A percentile compares a stretch with the other conserved stretches of the same genome.
These are phyloP conservation scores for Mesocricetus auratus DNA, from an alignment of 2,113 vertebrate genomes.

Conservation along the genomic window DNA sequence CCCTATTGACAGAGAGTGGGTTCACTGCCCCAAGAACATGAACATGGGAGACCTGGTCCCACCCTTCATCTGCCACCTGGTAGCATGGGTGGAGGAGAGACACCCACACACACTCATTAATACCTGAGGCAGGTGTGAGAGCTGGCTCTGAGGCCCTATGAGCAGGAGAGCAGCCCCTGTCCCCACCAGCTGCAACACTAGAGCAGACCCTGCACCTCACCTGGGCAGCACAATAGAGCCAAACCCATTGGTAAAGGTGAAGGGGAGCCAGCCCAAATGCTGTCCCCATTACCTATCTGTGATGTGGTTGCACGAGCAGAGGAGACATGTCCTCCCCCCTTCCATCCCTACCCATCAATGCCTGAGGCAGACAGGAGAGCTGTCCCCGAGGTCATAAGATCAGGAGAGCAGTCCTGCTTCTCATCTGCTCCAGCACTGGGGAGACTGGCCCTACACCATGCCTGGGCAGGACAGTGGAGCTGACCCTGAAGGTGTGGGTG, in stretches of 20 bases:
- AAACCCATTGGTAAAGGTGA: no score
- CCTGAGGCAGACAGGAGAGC: neutral
- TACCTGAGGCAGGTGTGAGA: no score
- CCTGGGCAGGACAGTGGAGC: neutral
- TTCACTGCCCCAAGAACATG: no score
- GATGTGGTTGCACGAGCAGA: neutral
- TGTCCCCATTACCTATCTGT: neutral
- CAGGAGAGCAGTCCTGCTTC: neutral
- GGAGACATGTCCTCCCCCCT: neutral
- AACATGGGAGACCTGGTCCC: no score
- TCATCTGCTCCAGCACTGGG: neutral
- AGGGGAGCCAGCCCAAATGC: no score
- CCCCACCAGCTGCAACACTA: no score
- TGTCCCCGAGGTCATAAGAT: neutral
- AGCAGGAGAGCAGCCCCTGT: no score
- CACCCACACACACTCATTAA: no score
- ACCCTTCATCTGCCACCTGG: neutral
- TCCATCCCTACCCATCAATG: neutral
- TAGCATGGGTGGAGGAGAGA: neutral
- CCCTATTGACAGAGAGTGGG: neutral
- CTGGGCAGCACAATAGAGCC: no score
- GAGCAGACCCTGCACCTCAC: no score
- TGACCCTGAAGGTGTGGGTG: no score
- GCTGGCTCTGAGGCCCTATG: no score
- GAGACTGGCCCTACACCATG: neutral